These are phyloP conservation scores for Sinella curviseta DNA, from an alignment of 1,140 invertebrate species.

Conservation along the genomic window DNA sequence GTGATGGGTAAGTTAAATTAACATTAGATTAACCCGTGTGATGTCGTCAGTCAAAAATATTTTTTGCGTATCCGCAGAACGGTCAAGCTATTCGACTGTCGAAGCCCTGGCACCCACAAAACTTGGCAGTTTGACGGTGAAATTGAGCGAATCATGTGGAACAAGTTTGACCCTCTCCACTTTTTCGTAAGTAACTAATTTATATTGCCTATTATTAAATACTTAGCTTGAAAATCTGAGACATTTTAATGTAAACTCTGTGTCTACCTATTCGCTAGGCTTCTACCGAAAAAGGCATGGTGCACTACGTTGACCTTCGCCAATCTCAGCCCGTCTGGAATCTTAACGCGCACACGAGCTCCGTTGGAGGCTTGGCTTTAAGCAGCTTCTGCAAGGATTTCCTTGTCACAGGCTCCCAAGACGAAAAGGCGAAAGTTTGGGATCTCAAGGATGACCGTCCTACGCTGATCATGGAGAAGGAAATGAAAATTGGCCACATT, in stretches of 20 bases:
- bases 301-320: slow-evolving; percentile 78
- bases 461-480: slow-evolving; percentile 61
- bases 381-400: slow-evolving; percentile 57
- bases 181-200: slow-evolving; percentile 66
- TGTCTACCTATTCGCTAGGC: too few species aligned
- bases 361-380: slow-evolving; percentile 67
- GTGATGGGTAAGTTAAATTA: slow-evolving; percentile 59
- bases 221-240: too few species aligned
- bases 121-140: slow-evolving; percentile 74
- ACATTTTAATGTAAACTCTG: too few species aligned
- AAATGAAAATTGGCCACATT: slow-evolving; percentile 68
- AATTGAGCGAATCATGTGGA: slow-evolving; percentile 87
- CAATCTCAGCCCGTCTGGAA: slow-evolving; percentile 71
- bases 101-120: slow-evolving; percentile 64
- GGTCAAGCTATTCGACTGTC: slow-evolving; percentile 78
- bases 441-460: slow-evolving; percentile 60
- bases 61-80: slow-evolving; percentile 49
- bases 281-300: slow-evolving; percentile 74
- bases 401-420: slow-evolving; percentile 70
- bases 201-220: too few species aligned
- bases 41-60: neutral
- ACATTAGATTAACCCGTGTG: neutral
- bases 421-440: slow-evolving; percentile 78
- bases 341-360: slow-evolving; percentile 74
- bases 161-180: slow-evolving; percentile 69